Conservation (phyloP, 37 sponge, comb jelly and placozoan species). For the Ianthella basta region DNA sequence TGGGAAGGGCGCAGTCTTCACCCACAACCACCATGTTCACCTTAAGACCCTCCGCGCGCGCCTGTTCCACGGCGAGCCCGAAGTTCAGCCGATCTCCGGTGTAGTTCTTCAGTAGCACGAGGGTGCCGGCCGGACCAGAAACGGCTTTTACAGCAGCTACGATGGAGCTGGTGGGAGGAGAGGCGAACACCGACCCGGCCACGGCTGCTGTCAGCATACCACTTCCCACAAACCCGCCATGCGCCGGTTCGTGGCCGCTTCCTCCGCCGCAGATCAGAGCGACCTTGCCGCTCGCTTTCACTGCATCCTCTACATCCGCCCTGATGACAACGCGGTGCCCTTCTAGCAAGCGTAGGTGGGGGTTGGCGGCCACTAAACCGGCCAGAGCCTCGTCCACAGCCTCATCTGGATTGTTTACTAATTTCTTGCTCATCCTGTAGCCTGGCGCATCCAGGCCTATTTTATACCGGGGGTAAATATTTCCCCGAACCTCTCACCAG, state of each 20-base stretch:
- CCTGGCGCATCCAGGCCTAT: no score
- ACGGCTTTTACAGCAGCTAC: slow-evolving; percentile 80
- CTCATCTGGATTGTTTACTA: slow-evolving; percentile 64
- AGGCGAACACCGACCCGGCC: slow-evolving; percentile 93
- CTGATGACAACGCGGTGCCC: slow-evolving; percentile 83
- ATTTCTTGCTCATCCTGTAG: slow-evolving; percentile 80
- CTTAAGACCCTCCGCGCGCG: slow-evolving; percentile 75
- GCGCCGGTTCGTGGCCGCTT: slow-evolving; percentile 98
- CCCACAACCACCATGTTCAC: slow-evolving; percentile 91
- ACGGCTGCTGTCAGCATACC: slow-evolving; percentile 96
- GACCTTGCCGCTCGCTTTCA: slow-evolving; percentile 51
- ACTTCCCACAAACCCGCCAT: slow-evolving; percentile 86
- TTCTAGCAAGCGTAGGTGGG: slow-evolving; percentile 68
- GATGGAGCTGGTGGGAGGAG: slow-evolving; percentile 83
- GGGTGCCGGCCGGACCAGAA: slow-evolving; percentile 75
- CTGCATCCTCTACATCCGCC: slow-evolving; percentile 51
- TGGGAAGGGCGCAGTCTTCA: slow-evolving; percentile 88
- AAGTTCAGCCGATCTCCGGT: slow-evolving; percentile 98
- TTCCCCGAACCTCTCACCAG: no score
- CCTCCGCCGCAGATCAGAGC: slow-evolving; percentile 95
- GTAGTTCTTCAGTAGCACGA: slow-evolving; percentile 96
- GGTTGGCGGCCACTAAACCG: slow-evolving; percentile 73
- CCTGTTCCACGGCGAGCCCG: slow-evolving; percentile 91
- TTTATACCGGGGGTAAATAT: no score
- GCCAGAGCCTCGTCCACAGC: slow-evolving; percentile 84